A percentile compares a stretch with the other conserved stretches of the same genome.
Evolutionary conservation across 2,888 invertebrate species (phyloP).

Genomic region (Papilio gigon): DNA sequence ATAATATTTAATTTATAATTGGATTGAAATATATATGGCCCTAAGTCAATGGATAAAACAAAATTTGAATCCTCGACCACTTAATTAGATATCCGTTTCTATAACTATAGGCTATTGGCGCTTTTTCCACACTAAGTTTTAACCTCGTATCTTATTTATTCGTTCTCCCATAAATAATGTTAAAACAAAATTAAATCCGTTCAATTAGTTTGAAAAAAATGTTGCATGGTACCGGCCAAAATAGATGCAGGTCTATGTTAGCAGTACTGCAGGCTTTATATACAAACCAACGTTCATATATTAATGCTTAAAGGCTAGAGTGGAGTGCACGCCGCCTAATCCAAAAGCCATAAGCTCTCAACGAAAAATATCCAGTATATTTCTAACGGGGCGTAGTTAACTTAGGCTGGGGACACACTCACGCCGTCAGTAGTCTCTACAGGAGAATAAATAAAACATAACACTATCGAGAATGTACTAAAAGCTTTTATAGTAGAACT

Average conservation of each 20-base stretch:
- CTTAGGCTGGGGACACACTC: slow-evolving; percentile 52
- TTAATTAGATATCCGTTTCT: no score
- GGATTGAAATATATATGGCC: no score
- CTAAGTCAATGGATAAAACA: no score
- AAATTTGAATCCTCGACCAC: no score
- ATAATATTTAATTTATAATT: no score
- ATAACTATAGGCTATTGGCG: no score
- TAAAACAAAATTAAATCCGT: background rate
- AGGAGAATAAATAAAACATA: background rate
- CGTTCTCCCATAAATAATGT: background rate
- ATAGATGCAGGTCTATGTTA: slow-evolving; percentile 2
- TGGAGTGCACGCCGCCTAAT: slow-evolving; percentile 62
- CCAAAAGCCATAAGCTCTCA: slow-evolving; percentile 75
- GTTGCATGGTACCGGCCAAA: background rate
- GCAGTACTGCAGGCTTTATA: slow-evolving; percentile 41
- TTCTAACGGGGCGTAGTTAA: slow-evolving; percentile 57
- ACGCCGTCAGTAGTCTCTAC: background rate
- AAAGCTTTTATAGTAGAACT: no score
- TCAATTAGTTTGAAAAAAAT: background rate
- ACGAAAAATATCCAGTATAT: slow-evolving; percentile 72
- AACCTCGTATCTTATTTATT: background rate
- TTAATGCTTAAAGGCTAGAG: slow-evolving; percentile 42
- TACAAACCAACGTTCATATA: slow-evolving; percentile 45
- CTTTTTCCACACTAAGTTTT: no score
- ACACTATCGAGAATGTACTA: background rate